phyloP scores from a whole-genome alignment of 2,113 vertebrate genomes.

The Oophaga pumilio region DNA sequence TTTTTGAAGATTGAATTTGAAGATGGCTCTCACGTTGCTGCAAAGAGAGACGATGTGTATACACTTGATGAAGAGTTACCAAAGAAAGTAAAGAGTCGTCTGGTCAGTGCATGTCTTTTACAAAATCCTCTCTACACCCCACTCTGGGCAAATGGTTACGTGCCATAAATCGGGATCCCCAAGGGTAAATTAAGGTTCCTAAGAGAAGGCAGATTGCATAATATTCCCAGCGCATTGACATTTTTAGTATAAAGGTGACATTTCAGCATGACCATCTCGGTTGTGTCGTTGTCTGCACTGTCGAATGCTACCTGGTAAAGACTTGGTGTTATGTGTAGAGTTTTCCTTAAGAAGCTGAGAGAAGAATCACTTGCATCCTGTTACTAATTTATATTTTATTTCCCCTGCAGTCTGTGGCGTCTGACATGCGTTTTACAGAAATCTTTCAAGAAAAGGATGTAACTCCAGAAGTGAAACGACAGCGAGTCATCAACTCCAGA shows the following conservation, averaged over 20 bases:
- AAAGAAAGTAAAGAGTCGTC: conserved; percentile 93
- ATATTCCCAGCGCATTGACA: too few species aligned
- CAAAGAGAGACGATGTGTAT: conserved; percentile 96
- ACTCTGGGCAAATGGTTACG: too few species aligned
- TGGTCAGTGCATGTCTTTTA: conserved; percentile 74
- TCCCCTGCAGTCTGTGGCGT: conserved; percentile 86
- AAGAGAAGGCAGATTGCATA: too few species aligned
- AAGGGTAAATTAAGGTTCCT: too few species aligned
- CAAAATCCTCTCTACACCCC: too few species aligned
- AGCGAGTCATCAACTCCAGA: conserved; percentile 93
- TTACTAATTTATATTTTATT: not conserved
- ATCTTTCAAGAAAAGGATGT: conserved; percentile 90
- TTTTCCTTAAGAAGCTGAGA: too few species aligned
- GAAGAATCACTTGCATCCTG: too few species aligned
- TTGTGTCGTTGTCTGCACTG: too few species aligned
- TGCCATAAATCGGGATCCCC: too few species aligned
- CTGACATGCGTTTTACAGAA: conserved; percentile 97
- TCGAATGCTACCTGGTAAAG: too few species aligned
- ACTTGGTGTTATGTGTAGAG: not conserved
- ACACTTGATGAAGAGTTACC: conserved; percentile 95
- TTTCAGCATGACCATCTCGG: too few species aligned
- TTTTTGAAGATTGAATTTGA: conserved; percentile 91
- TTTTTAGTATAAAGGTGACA: too few species aligned
- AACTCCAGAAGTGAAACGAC: conserved; percentile 91
- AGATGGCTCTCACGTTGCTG: conserved; percentile 92